Evolutionary conservation across 2,888 invertebrate genomes (phyloP).

Genomic region (Hirtodrosophila histrioides): DNA sequence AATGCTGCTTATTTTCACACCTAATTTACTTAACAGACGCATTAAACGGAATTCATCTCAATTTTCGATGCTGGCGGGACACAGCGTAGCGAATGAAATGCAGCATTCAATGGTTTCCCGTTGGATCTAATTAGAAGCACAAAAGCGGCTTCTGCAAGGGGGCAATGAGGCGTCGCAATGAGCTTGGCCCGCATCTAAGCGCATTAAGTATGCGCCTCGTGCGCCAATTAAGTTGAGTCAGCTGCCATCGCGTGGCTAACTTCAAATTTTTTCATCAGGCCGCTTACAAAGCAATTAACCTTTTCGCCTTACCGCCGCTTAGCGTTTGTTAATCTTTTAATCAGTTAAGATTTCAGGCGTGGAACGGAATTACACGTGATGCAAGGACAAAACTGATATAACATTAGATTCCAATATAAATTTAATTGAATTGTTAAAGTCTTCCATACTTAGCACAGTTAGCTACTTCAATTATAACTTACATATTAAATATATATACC

Average conservation of each 20-base stretch:
- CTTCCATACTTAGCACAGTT: too few relatives aligned
- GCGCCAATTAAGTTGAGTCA: slow-evolving; percentile 75
- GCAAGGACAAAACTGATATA: slow-evolving; percentile 13
- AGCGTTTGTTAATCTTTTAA: slow-evolving; percentile 56
- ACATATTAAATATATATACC: too few relatives aligned
- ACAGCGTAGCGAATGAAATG: slow-evolving; percentile 20
- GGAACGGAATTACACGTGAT: slow-evolving; percentile 1
- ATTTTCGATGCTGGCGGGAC: slow-evolving; percentile 4
- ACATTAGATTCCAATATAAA: slow-evolving; percentile 9
- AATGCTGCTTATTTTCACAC: slow-evolving; percentile 50
- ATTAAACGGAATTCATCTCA: slow-evolving; percentile 35
- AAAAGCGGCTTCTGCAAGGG: slow-evolving; percentile 55
- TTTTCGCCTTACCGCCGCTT: slow-evolving; percentile 55
- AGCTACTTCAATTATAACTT: too few relatives aligned
- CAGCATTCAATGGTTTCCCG: slow-evolving; percentile 43
- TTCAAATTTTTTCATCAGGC: slow-evolving; percentile 51
- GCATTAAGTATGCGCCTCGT: slow-evolving; percentile 77
- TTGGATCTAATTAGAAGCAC: slow-evolving; percentile 67
- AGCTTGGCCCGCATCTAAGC: slow-evolving; percentile 61
- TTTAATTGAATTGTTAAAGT: background rate
- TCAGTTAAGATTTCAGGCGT: slow-evolving; percentile 37
- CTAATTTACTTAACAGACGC: slow-evolving; percentile 56
- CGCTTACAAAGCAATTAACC: slow-evolving; percentile 75
- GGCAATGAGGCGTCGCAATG: slow-evolving; percentile 36
- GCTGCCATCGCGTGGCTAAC: slow-evolving; percentile 43